A percentile compares a stretch with the other conserved stretches of the same genome.
phyloP scores from a whole-genome alignment of 2,113 vertebrate species.

The Notarius lentiginosus region DNA sequence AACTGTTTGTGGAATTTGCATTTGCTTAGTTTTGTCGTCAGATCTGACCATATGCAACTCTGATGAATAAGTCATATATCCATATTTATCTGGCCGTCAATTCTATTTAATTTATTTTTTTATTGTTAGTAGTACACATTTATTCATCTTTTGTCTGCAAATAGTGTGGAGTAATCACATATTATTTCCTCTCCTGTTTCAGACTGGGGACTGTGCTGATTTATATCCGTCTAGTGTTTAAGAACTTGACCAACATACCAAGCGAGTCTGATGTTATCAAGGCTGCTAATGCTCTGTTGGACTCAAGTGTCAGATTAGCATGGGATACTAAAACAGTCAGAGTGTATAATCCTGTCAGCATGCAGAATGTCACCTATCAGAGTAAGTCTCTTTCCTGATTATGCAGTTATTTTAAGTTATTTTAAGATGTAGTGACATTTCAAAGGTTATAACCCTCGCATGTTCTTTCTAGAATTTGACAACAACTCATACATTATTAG shows the following conservation, averaged over 20 bases:
- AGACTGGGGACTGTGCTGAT: slow-evolving; percentile 42
- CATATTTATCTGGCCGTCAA: neutral
- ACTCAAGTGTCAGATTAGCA: slow-evolving; percentile 2
- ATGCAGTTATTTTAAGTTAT: neutral
- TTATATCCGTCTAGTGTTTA: slow-evolving; percentile 43
- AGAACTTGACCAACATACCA: slow-evolving; percentile 23
- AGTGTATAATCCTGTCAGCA: slow-evolving; percentile 31
- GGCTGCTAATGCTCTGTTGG: slow-evolving; percentile 20
- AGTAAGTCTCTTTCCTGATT: slow-evolving; percentile 25
- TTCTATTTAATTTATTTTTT: neutral
- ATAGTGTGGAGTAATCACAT: neutral
- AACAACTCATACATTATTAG: slow-evolving; percentile 23
- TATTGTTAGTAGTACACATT: neutral
- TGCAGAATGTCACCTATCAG: slow-evolving; percentile 19
- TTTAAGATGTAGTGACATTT: neutral
- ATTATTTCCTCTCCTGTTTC: neutral
- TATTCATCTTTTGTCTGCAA: neutral
- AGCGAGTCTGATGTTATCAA: slow-evolving; percentile 16
- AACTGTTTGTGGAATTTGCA: neutral
- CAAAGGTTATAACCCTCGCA: neutral
- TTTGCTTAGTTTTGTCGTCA: neutral
- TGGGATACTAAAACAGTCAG: neutral
- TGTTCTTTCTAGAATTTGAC: slow-evolving; percentile 20
- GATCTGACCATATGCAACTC: neutral
- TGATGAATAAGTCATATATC: neutral